These are phyloP conservation scores for Coenonympha arcania DNA, from an alignment of 2,888 invertebrate genomes.

Conservation along the genomic window DNA sequence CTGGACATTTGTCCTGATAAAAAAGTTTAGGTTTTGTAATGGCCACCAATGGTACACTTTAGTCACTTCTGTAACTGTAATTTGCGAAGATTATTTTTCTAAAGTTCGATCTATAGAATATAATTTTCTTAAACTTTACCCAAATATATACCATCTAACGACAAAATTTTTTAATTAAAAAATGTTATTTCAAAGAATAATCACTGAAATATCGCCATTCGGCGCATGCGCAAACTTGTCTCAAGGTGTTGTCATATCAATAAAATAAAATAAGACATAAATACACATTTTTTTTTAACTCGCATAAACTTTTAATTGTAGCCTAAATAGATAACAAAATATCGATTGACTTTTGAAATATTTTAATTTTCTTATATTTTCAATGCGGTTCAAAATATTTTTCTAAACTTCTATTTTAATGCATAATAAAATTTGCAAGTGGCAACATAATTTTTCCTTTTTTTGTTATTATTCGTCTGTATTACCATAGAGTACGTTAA, in stretches of 20 bases:
- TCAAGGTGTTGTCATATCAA: slow-evolving; percentile 49
- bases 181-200: slow-evolving; percentile 71
- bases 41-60: slow-evolving; percentile 73
- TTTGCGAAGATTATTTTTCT: slow-evolving; percentile 37
- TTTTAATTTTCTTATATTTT: too few species aligned
- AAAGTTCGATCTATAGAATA: slow-evolving; percentile 40
- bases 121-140: slow-evolving; percentile 49
- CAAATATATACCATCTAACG: slow-evolving; percentile 66
- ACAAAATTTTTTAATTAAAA: slow-evolving; percentile 71
- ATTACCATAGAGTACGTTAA: too few species aligned
- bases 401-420: too few species aligned
- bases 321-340: too few species aligned
- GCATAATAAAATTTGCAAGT: too few species aligned
- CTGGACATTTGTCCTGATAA: slow-evolving; percentile 73
- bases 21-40: slow-evolving; percentile 75
- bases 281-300: background rate
- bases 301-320: background rate
- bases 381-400: too few species aligned
- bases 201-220: slow-evolving; percentile 73
- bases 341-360: too few species aligned
- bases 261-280: background rate
- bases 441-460: too few species aligned
- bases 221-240: slow-evolving; percentile 74
- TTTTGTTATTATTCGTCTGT: too few species aligned
- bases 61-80: slow-evolving; percentile 53